Evolutionary conservation across 2,113 vertebrate genomes (phyloP).

Genomic region (Octodon degus): DNA sequence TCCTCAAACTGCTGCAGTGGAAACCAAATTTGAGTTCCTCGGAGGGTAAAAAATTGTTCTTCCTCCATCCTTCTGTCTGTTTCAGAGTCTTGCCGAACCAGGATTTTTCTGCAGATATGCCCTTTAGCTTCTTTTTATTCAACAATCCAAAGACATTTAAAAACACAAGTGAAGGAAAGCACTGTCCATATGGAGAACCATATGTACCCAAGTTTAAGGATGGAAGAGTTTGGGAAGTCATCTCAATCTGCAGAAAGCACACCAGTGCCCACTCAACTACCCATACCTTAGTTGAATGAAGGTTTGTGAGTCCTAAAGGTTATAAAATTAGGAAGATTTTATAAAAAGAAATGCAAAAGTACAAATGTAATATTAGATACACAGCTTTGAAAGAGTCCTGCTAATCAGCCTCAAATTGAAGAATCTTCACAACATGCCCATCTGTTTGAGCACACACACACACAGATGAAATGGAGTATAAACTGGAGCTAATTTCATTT

Average conservation of each 20-base stretch:
- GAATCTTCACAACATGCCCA: not conserved
- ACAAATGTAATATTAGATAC: not conserved
- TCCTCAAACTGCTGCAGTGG: not conserved
- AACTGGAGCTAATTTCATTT: not conserved
- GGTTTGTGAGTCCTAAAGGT: not conserved
- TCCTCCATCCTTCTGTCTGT: not conserved
- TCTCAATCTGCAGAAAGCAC: not conserved
- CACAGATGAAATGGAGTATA: not conserved
- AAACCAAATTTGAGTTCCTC: not conserved
- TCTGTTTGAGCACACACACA: not conserved
- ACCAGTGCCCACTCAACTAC: not conserved
- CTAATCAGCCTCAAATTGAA: not conserved
- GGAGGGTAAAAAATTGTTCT: not conserved
- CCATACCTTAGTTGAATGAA: not conserved
- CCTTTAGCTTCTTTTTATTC: constrained; percentile 28
- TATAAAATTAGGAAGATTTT: not conserved
- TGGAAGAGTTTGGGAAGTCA: not conserved
- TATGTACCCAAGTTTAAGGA: not conserved
- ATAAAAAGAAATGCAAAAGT: not conserved
- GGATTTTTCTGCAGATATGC: not conserved
- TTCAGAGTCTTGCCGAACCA: not conserved
- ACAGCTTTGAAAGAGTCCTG: not conserved
- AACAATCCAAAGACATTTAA: constrained; percentile 52
- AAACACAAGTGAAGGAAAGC: not conserved
- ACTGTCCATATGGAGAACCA: constrained; percentile 6